Base-by-base conservation (phyloP, 2,797 vertebrate genomes). In the Scleropages formosus region DNA sequence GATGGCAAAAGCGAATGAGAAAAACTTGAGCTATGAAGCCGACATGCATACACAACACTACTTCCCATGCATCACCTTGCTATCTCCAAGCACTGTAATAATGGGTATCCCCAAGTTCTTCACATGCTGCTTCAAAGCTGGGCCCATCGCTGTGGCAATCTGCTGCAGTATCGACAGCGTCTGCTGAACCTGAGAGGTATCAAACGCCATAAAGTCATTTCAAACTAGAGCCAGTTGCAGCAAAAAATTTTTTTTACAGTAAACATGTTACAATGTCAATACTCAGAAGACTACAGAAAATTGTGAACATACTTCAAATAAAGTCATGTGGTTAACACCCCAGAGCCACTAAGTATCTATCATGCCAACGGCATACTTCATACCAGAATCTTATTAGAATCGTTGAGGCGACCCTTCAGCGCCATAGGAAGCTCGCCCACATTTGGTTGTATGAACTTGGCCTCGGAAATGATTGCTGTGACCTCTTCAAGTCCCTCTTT, bases 371-470 rank as follows among this genome's bases (percentile, higher is more conserved):
- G 39, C 20, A 58, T 26, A 61, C 3, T 47, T 53, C 87, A 82
- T 87, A 98, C 98, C 95, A 99, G 90, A 79, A 99, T 96, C 85
- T 99, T 99, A 91, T 99, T 99, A 77, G 97, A 99, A 84, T 99
- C 98, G 49, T 88, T 79, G 16, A 99, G 97, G 61, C 98, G 94
- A 72, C 89, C 92, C 83, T 96, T 99, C 84, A 99, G 88, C 46
- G 95, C 93, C 88, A 93, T 69, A 56, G 95, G 89, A 83, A 99
- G 94, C 79, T 99, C 98, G 68, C 97, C 96, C 11, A 99, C 91
- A 83, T 89, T 97, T 51, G 95, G 79, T 26, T 94, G 93, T 84
- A 99, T 93, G 84, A 99, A 98, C 81, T 98, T 99, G 15, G 97
- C 97, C 77, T 99, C 98, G 7, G 96, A 98, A 85, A 99, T 93